phyloP scores from a whole-genome alignment of 1,140 invertebrate species.

The Venustaconcha ellipsiformis region DNA sequence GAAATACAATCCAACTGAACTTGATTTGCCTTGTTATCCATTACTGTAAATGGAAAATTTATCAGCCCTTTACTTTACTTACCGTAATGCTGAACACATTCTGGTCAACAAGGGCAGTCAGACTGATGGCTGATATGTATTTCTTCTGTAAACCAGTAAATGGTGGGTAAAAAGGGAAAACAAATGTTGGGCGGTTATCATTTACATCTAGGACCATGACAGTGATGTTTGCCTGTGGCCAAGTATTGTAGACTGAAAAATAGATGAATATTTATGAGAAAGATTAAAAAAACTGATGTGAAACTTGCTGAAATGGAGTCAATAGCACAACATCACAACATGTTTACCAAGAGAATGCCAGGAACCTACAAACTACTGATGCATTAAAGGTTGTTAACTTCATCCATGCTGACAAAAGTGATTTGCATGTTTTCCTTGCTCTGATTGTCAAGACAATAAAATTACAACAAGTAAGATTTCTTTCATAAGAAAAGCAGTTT shows the following conservation, averaged over 20 bases:
- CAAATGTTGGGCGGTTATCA: constrained; percentile 20
- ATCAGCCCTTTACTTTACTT: not conserved
- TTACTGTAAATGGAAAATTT: too few relatives aligned
- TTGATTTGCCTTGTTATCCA: too few relatives aligned
- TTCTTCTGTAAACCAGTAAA: constrained; percentile 15
- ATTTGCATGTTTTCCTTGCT: not conserved
- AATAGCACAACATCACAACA: too few relatives aligned
- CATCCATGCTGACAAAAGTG: not conserved
- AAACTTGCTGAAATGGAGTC: too few relatives aligned
- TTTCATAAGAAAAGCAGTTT: not conserved
- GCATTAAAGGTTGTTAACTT: not conserved
- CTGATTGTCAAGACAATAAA: not conserved
- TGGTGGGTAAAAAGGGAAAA: constrained; percentile 18
- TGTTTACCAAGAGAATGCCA: too few relatives aligned
- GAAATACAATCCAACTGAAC: too few relatives aligned
- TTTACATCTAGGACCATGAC: constrained; percentile 21
- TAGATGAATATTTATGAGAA: not conserved
- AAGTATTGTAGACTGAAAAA: constrained; percentile 19
- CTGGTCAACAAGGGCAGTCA: not conserved
- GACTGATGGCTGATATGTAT: constrained; percentile 19
- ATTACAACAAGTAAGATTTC: not conserved
- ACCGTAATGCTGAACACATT: constrained; percentile 7
- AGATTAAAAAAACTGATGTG: too few relatives aligned
- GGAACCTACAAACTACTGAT: too few relatives aligned
- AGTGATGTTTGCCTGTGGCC: constrained; percentile 9